Base-by-base conservation (phyloP, 2,797 vertebrate species). In the Squalus acanthias region DNA sequence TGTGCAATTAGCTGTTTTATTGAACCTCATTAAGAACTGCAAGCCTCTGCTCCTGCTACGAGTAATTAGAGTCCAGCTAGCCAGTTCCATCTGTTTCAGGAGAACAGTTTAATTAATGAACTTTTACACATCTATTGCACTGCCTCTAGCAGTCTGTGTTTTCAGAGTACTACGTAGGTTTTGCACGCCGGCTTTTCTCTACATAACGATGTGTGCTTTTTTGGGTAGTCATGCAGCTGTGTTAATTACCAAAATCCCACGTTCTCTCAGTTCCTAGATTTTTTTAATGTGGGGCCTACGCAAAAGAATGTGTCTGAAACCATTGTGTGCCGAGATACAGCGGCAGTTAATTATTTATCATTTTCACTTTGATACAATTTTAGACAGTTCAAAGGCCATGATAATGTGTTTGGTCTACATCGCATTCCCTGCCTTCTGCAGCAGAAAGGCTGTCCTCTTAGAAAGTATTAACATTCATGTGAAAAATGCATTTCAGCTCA, bases 61-160 rank as follows among this genome's bases (percentile, higher is more conserved):
- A 98, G 97, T 98, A 99, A 98, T 99, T 99, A 98, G 98, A 98
- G 98, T 98, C 98, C 98, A 98, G 98, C 99, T 99, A 99, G 98
- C 98, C 97, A 97, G 94, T 98, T 99, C 99, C 99, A 99, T 99
- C 99, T 99, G 99, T 98, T 99, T 98, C 97, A 97, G 98, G 98
- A 98, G 98, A 98, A 98, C 98, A 98, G 98, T 99, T 99, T 99
- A 99, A 99, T 99, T 99, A 99, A 99, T 99, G 98, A 99, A 99
- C 98, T 99, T 99, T 98, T 98, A 98, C 98, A 97, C 98, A 97
- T 97, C 97, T 97, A 97, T 97, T 97, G 97, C 97, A 97, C 97
- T 97, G 97, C 97, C 97, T 98, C 98, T 99, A 98, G 98, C 98
- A 98, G 98, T 98, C 97, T 97, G 97, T 97, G 97, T 98, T 98